Evolutionary conservation across 2,888 invertebrate species (phyloP).

Genomic region (Tenthredo mesomela): DNA sequence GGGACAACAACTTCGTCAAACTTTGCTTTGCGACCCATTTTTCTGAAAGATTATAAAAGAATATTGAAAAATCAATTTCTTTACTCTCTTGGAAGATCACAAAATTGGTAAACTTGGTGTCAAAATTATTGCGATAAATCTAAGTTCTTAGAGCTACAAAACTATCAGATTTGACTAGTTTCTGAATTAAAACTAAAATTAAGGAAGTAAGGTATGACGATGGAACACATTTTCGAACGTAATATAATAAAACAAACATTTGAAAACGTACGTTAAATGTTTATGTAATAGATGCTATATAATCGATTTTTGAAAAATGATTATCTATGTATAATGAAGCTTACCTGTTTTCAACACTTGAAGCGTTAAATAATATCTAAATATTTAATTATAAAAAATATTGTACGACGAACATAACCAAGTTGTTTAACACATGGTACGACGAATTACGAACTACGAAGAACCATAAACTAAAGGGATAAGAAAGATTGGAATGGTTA

Average conservation of each 20-base stretch:
- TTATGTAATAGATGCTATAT: neutral
- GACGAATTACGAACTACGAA: neutral
- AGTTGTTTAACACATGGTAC: constrained; percentile 21
- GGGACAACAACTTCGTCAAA: constrained; percentile 87
- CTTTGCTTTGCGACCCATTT: constrained; percentile 93
- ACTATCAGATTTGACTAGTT: neutral
- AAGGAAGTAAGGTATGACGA: neutral
- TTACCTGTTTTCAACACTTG: constrained; percentile 1
- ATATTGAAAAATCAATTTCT: neutral
- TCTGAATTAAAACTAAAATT: neutral
- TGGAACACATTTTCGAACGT: neutral
- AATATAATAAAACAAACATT: neutral
- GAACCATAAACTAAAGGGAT: neutral
- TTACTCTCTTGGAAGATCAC: neutral
- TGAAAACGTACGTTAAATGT: neutral
- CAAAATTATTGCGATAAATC: neutral
- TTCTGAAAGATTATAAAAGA: constrained; percentile 57
- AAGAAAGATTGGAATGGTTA: neutral
- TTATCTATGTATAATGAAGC: neutral
- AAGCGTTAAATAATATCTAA: neutral
- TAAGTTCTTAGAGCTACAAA: too few relatives aligned
- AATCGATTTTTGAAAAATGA: neutral
- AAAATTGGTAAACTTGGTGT: neutral
- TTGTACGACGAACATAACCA: constrained; percentile 45
- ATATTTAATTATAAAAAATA: neutral